These are phyloP conservation scores for Acrocephalus kingi DNA, from an alignment of 2,113 vertebrate genomes.

Conservation along the genomic window DNA sequence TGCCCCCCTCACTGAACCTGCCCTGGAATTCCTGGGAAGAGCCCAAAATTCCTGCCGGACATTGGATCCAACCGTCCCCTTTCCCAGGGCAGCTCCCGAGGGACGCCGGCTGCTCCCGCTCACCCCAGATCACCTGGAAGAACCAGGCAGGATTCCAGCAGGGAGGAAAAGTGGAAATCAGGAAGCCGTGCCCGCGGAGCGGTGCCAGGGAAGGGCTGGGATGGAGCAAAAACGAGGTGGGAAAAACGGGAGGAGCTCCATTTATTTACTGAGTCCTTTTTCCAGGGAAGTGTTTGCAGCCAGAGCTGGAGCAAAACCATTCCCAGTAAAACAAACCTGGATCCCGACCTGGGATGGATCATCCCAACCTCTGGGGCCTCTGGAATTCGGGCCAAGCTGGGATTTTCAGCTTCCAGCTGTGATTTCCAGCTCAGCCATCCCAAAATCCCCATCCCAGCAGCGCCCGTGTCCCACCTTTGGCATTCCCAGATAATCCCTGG, in stretches of 20 bases:
- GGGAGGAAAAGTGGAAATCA: neutral
- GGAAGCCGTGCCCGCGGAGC: neutral
- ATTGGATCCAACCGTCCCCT: accelerated
- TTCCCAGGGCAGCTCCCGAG: neutral
- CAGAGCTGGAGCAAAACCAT: neutral
- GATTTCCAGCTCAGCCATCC: neutral
- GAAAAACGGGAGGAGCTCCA: neutral
- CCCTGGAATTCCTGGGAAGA: neutral
- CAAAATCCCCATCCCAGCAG: neutral
- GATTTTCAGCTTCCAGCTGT: neutral
- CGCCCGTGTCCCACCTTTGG: too few species aligned
- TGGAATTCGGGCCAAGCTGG: neutral
- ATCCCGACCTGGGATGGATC: neutral
- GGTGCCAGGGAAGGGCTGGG: neutral
- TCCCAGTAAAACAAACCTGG: neutral
- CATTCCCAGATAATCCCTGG: neutral
- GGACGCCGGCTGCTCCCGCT: neutral
- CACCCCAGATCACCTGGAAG: neutral
- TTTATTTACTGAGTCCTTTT: neutral
- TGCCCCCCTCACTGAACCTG: neutral
- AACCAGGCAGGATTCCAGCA: neutral
- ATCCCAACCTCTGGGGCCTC: accelerated
- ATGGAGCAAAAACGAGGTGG: neutral
- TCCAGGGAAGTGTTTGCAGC: neutral
- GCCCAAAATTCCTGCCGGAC: neutral